Conservation (phyloP, 2,797 vertebrate genomes). For the Sebastiscus albofasciatus region DNA sequence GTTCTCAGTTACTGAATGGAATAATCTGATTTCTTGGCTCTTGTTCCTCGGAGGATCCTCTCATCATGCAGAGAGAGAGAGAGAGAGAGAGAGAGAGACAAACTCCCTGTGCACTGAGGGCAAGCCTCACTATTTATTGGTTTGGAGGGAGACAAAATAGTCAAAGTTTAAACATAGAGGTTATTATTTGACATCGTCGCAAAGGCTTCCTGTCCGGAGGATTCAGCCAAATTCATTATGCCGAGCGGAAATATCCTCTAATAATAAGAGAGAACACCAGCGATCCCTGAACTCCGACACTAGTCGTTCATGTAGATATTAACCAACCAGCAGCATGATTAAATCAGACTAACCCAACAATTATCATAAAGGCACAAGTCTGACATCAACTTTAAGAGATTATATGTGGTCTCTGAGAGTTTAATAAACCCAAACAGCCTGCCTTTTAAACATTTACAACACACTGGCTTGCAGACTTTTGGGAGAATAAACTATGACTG, state of each 20-base stretch:
- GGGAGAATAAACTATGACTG: constrained; percentile 66
- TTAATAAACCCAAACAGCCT: constrained; percentile 41
- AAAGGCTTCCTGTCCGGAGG: constrained; percentile 61
- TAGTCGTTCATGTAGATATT: not conserved
- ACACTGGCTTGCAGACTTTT: constrained; percentile 46
- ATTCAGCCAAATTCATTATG: constrained; percentile 71
- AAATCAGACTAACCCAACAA: constrained; percentile 39
- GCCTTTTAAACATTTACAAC: constrained; percentile 59
- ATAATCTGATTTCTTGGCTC: constrained; percentile 73
- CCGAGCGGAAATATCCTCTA: constrained; percentile 57
- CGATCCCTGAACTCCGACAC: constrained; percentile 34
- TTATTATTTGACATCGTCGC: constrained; percentile 67
- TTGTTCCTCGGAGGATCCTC: constrained; percentile 32
- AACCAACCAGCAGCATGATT: constrained; percentile 26
- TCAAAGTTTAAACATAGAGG: constrained; percentile 69
- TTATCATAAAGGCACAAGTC: constrained; percentile 26
- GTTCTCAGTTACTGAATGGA: constrained; percentile 54
- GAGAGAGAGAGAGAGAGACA: constrained; percentile 33
- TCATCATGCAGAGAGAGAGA: constrained; percentile 49
- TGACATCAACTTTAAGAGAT: constrained; percentile 29
- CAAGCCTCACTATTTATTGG: constrained; percentile 74
- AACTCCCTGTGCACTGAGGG: constrained; percentile 45
- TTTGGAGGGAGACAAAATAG: constrained; percentile 77
- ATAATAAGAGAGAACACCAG: constrained; percentile 34
- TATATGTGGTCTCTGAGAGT: constrained; percentile 15